A percentile compares a stretch with the other conserved stretches of the same genome.
Evolutionary conservation across 1,140 invertebrate species (phyloP).

Genomic region (Saccostrea cuccullata): DNA sequence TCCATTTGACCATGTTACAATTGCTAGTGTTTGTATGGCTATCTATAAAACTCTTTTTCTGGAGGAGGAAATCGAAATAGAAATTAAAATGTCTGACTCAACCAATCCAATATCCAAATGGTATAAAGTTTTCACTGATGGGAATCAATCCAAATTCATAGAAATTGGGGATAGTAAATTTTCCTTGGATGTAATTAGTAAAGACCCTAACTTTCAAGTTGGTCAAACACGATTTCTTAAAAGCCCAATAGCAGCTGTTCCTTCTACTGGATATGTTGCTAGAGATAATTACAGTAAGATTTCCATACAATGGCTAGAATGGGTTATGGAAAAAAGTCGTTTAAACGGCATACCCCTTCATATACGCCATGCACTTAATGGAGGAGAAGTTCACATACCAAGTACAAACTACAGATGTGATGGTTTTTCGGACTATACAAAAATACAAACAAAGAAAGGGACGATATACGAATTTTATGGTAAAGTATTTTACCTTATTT

Average conservation of each 20-base stretch:
- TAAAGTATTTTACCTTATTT: neutral
- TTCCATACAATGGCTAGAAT: slow-evolving; percentile 49
- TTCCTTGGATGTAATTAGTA: no score
- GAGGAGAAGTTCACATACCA: slow-evolving; percentile 29
- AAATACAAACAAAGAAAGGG: neutral
- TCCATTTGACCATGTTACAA: slow-evolving; percentile 51
- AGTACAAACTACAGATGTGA: slow-evolving; percentile 43
- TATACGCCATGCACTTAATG: slow-evolving; percentile 26
- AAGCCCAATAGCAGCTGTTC: slow-evolving; percentile 27
- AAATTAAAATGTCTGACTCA: neutral
- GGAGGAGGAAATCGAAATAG: neutral
- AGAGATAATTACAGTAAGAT: slow-evolving; percentile 37
- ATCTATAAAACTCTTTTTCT: slow-evolving; percentile 44
- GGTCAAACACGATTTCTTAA: slow-evolving; percentile 1
- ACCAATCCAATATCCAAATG: no score
- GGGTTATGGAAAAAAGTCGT: slow-evolving; percentile 9
- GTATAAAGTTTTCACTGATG: no score
- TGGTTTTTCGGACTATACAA: neutral
- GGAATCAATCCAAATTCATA: no score
- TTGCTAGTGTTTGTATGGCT: slow-evolving; percentile 49
- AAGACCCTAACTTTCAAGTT: neutral
- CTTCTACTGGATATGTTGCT: slow-evolving; percentile 20
- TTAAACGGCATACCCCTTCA: neutral
- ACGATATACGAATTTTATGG: slow-evolving; percentile 39
- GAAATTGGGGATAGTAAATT: no score